A percentile compares a stretch with the other conserved stretches of the same genome.
phyloP scores from a whole-genome alignment of 2,113 vertebrate genomes.

The Paramisgurnus dabryanus region DNA sequence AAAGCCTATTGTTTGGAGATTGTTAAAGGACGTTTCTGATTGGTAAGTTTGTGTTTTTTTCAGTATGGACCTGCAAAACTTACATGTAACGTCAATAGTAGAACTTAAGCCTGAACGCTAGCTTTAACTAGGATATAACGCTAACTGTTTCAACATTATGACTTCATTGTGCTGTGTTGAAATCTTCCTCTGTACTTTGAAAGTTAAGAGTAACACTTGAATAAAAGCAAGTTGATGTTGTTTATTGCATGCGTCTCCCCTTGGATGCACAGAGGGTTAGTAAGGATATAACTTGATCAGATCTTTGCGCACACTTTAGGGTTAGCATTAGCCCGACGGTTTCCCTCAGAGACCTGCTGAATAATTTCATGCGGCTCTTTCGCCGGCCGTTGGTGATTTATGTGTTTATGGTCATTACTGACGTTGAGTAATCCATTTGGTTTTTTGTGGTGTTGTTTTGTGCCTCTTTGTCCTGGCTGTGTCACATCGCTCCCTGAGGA shows the following conservation, averaged over 20 bases:
- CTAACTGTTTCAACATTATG: not conserved
- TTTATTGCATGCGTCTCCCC: not conserved
- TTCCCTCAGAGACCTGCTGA: conserved; percentile 53
- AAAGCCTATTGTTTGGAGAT: too few species aligned
- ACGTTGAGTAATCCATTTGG: conserved; percentile 76
- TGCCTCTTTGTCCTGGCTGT: conserved; percentile 65
- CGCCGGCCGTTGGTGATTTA: conserved; percentile 72
- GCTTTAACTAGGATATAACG: too few species aligned
- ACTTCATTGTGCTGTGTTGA: not conserved
- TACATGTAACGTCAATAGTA: too few species aligned
- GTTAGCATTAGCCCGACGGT: conserved; percentile 2
- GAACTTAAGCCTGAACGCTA: too few species aligned
- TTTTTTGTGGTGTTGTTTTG: conserved; percentile 46
- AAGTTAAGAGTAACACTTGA: not conserved
- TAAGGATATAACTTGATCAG: too few species aligned
- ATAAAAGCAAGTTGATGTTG: not conserved
- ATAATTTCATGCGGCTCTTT: conserved; percentile 67
- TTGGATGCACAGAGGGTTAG: not conserved
- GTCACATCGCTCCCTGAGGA: conserved; percentile 64
- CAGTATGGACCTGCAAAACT: too few species aligned
- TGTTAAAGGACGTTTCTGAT: too few species aligned
- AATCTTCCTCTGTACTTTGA: not conserved
- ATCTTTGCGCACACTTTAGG: not conserved
- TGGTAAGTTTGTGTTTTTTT: too few species aligned
- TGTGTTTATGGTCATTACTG: conserved; percentile 80